Evolutionary conservation across 1,140 invertebrate genomes (phyloP), one percentile per base, ranked within the genome.

Genomic region (Colletes gigas): DNA sequence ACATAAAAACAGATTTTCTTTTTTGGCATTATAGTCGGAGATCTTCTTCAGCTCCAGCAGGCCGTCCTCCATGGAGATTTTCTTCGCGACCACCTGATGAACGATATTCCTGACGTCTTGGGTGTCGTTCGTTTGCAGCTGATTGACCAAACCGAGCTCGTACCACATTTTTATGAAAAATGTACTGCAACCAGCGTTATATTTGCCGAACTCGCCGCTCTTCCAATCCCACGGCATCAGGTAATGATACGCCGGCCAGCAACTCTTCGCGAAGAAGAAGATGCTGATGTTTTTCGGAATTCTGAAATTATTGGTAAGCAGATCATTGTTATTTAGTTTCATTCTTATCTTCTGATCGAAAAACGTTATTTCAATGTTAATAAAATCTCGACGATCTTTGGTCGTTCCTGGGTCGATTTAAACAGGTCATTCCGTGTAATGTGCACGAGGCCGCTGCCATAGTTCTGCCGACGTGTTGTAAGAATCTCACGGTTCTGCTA

Each of bases 221-320:
- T 96, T 96, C 90, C 96, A 97, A 81, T 97, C 97, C 93, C 95
- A 95, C 0, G 96, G 96, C 4, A 96, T 87, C 3, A 97, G 84
- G 81, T 97, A 97, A 84, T 97, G 97, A 82, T 97, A 97, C 70
- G 96, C 95, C 0, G 95, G 94, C 97, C 97, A 97, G 83, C 96
- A 95, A 1, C 94, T 96, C 87, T 96, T 96, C 0, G 94, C 95
- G 0, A 97, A 83, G 52, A 97, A 90, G 85, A 97, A 97, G 6
- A 97, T 95, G 47, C 95, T 92, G 85, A 96, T 97, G 1, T 95
- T 96, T 81, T 97, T 96, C 1, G 96, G 96, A 82, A 93, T 95
- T 89, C 96, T 97, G 92, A 71, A 94, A 94, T 85, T 14, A 80
- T 30, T 17, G 5, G 10, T 8, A 4, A 57, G 19, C 44, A 4